A percentile compares a stretch with the other conserved stretches of the same genome.
Evolutionary conservation across 2,888 invertebrate genomes (phyloP).

Genomic region (Dryococelus australis): DNA sequence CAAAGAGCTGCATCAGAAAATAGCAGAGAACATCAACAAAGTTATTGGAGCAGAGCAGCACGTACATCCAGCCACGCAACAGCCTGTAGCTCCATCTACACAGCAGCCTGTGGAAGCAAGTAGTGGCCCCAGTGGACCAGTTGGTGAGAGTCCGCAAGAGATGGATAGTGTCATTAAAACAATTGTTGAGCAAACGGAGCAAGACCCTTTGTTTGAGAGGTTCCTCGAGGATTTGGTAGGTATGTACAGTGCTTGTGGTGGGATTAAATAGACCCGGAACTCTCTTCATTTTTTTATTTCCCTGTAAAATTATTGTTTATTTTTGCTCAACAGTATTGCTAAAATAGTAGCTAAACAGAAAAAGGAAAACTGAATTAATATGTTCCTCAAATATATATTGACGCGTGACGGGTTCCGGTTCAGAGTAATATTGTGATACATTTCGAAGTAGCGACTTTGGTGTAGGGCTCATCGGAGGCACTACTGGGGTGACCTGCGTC

Average conservation of each 20-base stretch:
- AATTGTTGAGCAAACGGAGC: constrained; percentile 61
- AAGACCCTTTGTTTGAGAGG: constrained; percentile 62
- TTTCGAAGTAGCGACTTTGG: too few relatives aligned
- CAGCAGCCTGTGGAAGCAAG: background rate
- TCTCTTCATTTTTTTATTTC: too few relatives aligned
- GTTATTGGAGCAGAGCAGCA: constrained; percentile 49
- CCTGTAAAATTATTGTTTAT: too few relatives aligned
- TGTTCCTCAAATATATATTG: too few relatives aligned
- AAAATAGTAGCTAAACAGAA: too few relatives aligned
- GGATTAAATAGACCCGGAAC: background rate
- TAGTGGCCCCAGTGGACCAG: background rate
- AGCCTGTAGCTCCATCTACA: too few relatives aligned
- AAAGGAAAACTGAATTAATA: too few relatives aligned
- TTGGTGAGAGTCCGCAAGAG: constrained; percentile 49
- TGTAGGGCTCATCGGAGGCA: too few relatives aligned
- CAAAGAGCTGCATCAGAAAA: constrained; percentile 62
- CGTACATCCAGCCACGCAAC: background rate
- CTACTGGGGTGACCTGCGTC: too few relatives aligned
- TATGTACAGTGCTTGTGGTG: background rate
- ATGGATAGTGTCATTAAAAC: constrained; percentile 61
- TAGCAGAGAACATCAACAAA: constrained; percentile 64
- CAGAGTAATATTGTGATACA: too few relatives aligned
- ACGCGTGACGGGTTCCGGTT: too few relatives aligned
- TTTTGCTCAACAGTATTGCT: too few relatives aligned
- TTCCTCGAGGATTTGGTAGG: constrained; percentile 61